A percentile compares a stretch with the other conserved stretches of the same genome.
Conservation (phyloP, 64 coral and sea anemone genomes). For the Acropora tenuis region DNA sequence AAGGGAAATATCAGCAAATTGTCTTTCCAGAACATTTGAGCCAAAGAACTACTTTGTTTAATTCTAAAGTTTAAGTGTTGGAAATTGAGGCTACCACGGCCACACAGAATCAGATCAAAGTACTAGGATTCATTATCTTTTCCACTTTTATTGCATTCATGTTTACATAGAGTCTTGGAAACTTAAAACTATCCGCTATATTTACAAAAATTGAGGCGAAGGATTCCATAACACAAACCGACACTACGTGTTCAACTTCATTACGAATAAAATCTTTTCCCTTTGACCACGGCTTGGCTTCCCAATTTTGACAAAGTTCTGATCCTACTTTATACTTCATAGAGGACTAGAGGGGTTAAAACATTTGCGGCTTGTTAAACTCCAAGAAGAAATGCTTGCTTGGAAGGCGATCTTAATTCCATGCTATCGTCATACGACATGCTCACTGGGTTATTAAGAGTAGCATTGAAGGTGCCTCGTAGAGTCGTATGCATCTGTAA, state of each 20-base stretch:
- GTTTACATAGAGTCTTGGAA: not conserved
- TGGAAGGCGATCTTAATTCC: slow-evolving; percentile 83
- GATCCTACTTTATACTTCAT: not conserved
- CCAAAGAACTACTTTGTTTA: too few relatives aligned
- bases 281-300: not conserved
- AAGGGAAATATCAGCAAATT: too few relatives aligned
- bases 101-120: too few relatives aligned
- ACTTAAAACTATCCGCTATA: not conserved
- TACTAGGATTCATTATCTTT: too few relatives aligned
- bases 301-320: too few relatives aligned
- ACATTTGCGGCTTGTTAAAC: slow-evolving; percentile 9
- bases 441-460: slow-evolving; percentile 85
- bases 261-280: not conserved
- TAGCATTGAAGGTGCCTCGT: slow-evolving; percentile 94
- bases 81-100: too few relatives aligned
- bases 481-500: slow-evolving; percentile 80
- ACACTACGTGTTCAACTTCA: not conserved
- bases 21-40: too few relatives aligned
- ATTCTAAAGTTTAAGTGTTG: too few relatives aligned
- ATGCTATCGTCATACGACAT: slow-evolving; percentile 73
- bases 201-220: not conserved
- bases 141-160: not conserved
- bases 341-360: not conserved
- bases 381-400: slow-evolving; percentile 83
- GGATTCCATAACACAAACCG: not conserved